phyloP scores from a whole-genome alignment of 2,797 vertebrate species.

The Micrastur ruficollis region DNA sequence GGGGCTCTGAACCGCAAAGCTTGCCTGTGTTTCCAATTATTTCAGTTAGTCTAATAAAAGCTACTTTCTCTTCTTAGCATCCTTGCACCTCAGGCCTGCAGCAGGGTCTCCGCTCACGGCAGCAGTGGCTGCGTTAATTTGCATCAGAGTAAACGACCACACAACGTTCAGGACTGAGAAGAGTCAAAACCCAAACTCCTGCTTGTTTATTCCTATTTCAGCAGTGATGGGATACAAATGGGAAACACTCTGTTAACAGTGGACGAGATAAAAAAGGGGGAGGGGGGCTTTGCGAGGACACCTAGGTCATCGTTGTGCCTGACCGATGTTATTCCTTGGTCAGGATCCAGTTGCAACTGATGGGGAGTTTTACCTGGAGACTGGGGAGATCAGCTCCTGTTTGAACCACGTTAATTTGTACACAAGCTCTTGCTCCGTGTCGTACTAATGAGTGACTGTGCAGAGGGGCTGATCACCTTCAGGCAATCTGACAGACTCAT shows the following conservation, averaged over 20 bases:
- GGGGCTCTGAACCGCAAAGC: not conserved
- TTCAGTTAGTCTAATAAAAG: not conserved
- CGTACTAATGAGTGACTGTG: not conserved
- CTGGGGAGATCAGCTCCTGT: not conserved
- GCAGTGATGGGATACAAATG: not conserved
- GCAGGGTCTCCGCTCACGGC: accelerated
- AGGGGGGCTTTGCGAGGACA: not conserved
- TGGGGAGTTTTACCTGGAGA: not conserved
- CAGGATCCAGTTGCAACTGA: not conserved
- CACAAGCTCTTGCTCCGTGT: not conserved
- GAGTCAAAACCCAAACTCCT: not conserved
- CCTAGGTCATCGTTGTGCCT: accelerated
- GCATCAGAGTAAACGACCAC: not conserved
- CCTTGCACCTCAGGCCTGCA: not conserved
- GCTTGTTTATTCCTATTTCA: not conserved
- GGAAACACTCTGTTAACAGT: not conserved
- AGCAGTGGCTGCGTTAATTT: not conserved
- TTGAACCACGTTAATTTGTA: not conserved
- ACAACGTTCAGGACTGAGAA: not conserved
- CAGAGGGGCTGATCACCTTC: not conserved
- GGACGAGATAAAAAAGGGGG: not conserved
- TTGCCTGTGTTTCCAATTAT: not conserved
- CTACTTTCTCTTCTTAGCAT: not conserved
- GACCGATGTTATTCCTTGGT: not conserved
- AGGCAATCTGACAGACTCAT: not conserved